A percentile compares a stretch with the other conserved stretches of the same genome.
phyloP scores from a whole-genome alignment of 2,888 invertebrate genomes.

The Drosophila testacea region DNA sequence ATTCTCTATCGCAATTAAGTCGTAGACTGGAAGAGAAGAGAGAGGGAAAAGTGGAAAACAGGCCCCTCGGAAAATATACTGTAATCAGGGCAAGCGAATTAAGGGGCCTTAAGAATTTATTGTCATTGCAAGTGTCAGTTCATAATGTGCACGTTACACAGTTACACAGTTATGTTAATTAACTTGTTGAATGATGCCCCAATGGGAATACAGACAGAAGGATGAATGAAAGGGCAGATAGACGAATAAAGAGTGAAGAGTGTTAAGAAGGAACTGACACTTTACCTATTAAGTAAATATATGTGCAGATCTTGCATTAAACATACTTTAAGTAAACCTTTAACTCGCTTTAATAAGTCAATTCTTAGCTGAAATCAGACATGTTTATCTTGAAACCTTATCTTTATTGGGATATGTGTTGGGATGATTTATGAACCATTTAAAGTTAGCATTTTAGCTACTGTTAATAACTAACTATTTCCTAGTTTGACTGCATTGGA shows the following conservation, averaged over 20 bases:
- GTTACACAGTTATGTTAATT: conserved; percentile 48
- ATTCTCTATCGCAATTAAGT: conserved; percentile 46
- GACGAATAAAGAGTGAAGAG: neutral
- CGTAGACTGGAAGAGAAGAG: neutral
- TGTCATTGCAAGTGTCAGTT: conserved; percentile 48
- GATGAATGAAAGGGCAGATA: neutral
- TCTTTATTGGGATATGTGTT: too few species aligned
- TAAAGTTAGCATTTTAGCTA: too few species aligned
- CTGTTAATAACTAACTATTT: too few species aligned
- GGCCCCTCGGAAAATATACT: conserved; percentile 23
- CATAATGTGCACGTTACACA: conserved; percentile 37
- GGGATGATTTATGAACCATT: too few species aligned
- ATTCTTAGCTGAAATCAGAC: neutral
- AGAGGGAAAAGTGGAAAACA: too few species aligned
- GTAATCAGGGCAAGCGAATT: conserved; percentile 55
- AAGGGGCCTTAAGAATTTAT: conserved; percentile 48
- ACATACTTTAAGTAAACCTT: neutral
- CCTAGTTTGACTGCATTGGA: too few species aligned
- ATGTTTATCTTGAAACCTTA: too few species aligned
- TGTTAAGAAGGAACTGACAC: neutral
- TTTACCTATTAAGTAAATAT: neutral
- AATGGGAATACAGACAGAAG: neutral
- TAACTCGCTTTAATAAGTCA: neutral
- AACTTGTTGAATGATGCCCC: conserved; percentile 27
- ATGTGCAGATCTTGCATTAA: neutral